Percentiles rank a stretch among this genome's conserved stretches.
Conservation (phyloP, 1,140 invertebrate genomes). For the Panagrolaimus sp. region DNA sequence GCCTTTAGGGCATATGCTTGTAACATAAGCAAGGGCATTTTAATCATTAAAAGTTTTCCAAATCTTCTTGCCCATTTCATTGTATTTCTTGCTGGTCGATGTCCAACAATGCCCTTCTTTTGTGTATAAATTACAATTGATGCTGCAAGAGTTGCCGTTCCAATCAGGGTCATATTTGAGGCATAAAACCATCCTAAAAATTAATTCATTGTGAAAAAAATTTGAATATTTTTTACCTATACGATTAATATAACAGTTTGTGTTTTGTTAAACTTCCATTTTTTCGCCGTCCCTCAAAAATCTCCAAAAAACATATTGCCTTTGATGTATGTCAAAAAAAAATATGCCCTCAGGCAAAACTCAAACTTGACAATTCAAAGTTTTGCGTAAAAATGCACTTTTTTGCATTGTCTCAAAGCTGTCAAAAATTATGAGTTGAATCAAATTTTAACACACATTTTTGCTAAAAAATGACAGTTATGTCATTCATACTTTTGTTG, state of each 20-base stretch:
- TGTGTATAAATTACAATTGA: constrained; percentile 43
- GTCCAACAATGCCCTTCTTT: constrained; percentile 42
- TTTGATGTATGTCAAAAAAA: not conserved
- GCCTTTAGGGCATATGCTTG: constrained; percentile 45
- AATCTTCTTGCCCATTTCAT: constrained; percentile 41
- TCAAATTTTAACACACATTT: too few species aligned
- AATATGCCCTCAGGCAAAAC: not conserved
- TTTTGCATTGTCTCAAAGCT: too few species aligned
- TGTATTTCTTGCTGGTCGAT: constrained; percentile 33
- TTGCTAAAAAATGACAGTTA: too few species aligned
- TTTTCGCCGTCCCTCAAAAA: not conserved
- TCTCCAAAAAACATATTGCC: not conserved
- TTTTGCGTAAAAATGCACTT: not conserved
- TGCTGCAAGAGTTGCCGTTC: constrained; percentile 33
- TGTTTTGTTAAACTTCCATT: constrained; percentile 3
- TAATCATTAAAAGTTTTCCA: constrained; percentile 39
- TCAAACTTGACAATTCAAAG: not conserved
- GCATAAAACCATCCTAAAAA: constrained; percentile 43
- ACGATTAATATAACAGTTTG: not conserved
- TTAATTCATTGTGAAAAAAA: not conserved
- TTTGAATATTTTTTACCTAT: not conserved
- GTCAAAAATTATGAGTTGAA: too few species aligned
- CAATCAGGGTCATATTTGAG: constrained; percentile 41
- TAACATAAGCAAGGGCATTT: constrained; percentile 57
- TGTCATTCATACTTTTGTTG: too few species aligned